Percentiles rank a stretch among this genome's conserved stretches.
Evolutionary conservation across 2,797 vertebrate species (phyloP).

Genomic region (Mormyrus hasselquistii): DNA sequence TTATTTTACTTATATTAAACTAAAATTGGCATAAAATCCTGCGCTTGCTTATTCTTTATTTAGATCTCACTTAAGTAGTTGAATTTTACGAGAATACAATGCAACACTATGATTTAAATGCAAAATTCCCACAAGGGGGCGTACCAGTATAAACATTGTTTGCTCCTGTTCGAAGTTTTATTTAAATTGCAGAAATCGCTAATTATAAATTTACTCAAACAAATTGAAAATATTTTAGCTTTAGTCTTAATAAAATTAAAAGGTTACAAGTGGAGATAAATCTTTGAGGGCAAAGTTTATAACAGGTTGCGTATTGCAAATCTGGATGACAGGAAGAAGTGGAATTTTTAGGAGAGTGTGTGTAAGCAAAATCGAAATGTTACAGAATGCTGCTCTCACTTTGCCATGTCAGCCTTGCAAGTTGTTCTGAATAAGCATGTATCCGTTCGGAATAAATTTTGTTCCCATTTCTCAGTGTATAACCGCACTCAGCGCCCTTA

Average conservation of each 20-base stretch:
- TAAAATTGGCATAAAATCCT: not conserved
- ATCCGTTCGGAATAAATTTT: not conserved
- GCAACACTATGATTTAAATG: not conserved
- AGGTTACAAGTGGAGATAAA: not conserved
- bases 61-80: not conserved
- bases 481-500: not conserved
- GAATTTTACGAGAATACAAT: not conserved
- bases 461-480: not conserved
- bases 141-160: slow-evolving; percentile 28
- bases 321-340: not conserved
- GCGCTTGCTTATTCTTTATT: not conserved
- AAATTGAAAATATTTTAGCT: not conserved
- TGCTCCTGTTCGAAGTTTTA: not conserved
- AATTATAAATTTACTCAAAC: not conserved
- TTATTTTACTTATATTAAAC: not conserved
- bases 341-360: not conserved
- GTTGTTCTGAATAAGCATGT: slow-evolving; percentile 6
- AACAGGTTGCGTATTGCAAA: not conserved
- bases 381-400: not conserved
- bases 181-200: not conserved
- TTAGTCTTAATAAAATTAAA: not conserved
- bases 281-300: not conserved
- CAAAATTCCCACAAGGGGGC: slow-evolving; percentile 50
- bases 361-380: slow-evolving; percentile 6
- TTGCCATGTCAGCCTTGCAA: not conserved